Base-by-base conservation (phyloP, 2,797 vertebrate species). In the Amniataba percoides region DNA sequence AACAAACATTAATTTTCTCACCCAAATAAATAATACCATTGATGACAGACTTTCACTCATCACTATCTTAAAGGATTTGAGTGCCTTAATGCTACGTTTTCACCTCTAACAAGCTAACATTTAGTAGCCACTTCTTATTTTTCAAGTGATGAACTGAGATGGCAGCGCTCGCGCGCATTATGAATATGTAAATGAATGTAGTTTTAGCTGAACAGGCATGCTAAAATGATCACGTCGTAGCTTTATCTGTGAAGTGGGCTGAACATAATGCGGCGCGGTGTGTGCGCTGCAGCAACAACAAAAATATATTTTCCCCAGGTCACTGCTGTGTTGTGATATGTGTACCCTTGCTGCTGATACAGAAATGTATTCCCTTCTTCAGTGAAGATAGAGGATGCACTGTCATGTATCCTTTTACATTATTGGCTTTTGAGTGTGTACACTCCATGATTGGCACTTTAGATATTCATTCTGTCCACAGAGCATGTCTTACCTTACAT, bases 391-490 rank as follows among this genome's bases (percentile, higher is more conserved):
- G 69, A 83, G 67, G 74, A 90, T 86, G 70, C 66, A 86, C 83
- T 80, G 82, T 88, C 86, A 87, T 89, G 87, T 87, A 84, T 91
- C 77, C 73, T 83, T 86, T 89, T 86, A 59, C 78, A 80, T 87
- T 89, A 89, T 79, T 91, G 82, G 76, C 79, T 85, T 88, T 74
- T 76, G 81, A 90, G 87, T 87, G 83, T 89, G 87, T 80, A 85
- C 81, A 86, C 87, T 85, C 66, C 31, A 51, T 89, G 89, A 94
- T 92, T 93, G 93, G 81, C 91, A 93, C 82, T 89, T 87, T 71
- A 91, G 91, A 93, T 92, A 92, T 89, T 80, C 87, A 76, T 78
- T 81, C 70, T 79, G 83, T 89, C 82, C 77, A 72, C 72, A 64
- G 80, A 92, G 85, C 79, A 88, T 80, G 85, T 84, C 86, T 88